Evolutionary conservation across 2,888 invertebrate genomes (phyloP).

Genomic region (Aromia moschata): DNA sequence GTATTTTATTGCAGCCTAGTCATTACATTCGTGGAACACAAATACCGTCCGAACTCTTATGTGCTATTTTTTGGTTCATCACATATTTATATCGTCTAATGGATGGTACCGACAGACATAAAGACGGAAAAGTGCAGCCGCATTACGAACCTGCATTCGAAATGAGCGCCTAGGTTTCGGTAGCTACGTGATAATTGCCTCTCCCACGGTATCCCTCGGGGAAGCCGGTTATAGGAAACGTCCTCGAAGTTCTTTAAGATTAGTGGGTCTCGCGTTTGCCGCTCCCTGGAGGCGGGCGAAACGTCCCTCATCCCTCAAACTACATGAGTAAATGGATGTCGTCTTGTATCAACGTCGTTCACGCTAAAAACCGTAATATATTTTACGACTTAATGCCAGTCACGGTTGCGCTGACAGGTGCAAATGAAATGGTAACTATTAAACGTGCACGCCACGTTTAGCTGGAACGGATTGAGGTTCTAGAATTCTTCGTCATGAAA

Average conservation of each 20-base stretch:
- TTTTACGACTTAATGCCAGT: conserved; percentile 1
- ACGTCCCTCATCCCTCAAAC: conserved; percentile 18
- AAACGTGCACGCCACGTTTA: too few species aligned
- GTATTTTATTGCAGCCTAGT: too few species aligned
- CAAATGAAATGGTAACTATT: conserved; percentile 1
- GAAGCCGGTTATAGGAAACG: conserved; percentile 1
- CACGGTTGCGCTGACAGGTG: background rate
- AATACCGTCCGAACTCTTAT: background rate
- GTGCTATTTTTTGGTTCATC: background rate
- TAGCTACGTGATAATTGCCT: conserved; percentile 10
- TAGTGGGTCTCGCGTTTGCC: conserved; percentile 18
- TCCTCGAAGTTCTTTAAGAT: conserved; percentile 24
- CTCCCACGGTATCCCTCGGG: background rate
- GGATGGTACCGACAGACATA: background rate
- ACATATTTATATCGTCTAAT: background rate
- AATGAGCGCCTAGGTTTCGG: conserved; percentile 6
- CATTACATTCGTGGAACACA: too few species aligned
- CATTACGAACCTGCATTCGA: conserved; percentile 1
- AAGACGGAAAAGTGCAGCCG: background rate
- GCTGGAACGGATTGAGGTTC: too few species aligned
- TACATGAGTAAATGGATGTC: conserved; percentile 23
- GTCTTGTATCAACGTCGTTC: conserved; percentile 19
- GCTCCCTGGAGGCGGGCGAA: conserved; percentile 10
- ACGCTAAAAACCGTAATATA: conserved; percentile 16
- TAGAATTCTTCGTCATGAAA: background rate